Base-by-base conservation (phyloP, 2,113 vertebrate species). In the Hydropotes inermis region DNA sequence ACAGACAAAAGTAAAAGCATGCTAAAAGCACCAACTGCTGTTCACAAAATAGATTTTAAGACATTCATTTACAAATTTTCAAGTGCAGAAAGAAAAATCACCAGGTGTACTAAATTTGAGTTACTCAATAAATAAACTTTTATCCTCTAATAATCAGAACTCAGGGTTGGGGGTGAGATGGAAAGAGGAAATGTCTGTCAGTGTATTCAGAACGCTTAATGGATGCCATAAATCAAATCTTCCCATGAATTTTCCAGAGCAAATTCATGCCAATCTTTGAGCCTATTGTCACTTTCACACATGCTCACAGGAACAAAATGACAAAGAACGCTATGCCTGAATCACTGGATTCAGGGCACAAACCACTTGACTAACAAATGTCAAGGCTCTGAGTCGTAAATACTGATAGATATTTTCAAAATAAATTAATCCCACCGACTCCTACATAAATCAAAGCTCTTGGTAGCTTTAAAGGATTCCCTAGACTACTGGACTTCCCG, bases 221-320 rank as follows among this genome's bases (percentile, higher is more conserved):
- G 97, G 96, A 98, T 52, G 98, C 97, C 94, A 57, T 97, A 98
- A 98, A 98, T 97, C 98, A 98, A 98, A 97, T 76, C 98, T 98
- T 98, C 94, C 98, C 95, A 96, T 97, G 98, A 98, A 99, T 99
- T 98, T 99, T 98, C 98, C 98, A 94, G 97, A 98, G 98, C 97
- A 97, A 98, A 97, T 98, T 98, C 98, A 97, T 97, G 98, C 98
- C 98, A 98, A 98, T 98, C 98, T 99, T 97, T 97, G 94, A 97
- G 98, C 95, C 98, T 97, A 98, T 98, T 98, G 98, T 98, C 98
- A 98, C 97, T 97, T 98, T 97, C 98, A 98, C 98, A 99, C 98
- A 98, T 98, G 98, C 98, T 97, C 99, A 97, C 98, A 57, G 98
- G 98, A 99, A 99, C 98, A 98, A 98, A 99, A 98, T 98, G 98